phyloP scores from a whole-genome alignment of 2,888 invertebrate species.

The Drosophila emarginata region DNA sequence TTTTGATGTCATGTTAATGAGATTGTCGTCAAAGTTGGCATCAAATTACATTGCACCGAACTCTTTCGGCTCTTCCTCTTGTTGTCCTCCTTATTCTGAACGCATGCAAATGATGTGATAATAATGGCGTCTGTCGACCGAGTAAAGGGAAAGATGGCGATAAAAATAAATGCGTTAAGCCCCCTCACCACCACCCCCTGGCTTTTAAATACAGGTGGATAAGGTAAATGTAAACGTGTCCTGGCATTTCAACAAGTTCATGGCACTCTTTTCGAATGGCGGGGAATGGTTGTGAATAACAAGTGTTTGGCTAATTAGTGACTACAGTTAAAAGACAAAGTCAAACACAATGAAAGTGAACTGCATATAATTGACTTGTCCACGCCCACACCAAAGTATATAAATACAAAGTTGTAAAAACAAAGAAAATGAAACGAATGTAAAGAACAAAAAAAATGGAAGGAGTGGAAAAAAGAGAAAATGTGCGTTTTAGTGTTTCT shows the following conservation, averaged over 20 bases:
- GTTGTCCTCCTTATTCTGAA: slow-evolving; percentile 34
- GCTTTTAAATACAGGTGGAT: slow-evolving; percentile 57
- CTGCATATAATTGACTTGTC: slow-evolving; percentile 65
- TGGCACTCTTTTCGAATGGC: background rate
- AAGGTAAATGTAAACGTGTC: slow-evolving; percentile 48
- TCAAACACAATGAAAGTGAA: slow-evolving; percentile 35
- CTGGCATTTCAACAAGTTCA: slow-evolving; percentile 43
- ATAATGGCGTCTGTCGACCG: slow-evolving; percentile 27
- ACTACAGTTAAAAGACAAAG: slow-evolving; percentile 31
- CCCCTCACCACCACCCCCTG: background rate
- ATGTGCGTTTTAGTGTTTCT: slow-evolving; percentile 39
- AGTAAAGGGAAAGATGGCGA: background rate
- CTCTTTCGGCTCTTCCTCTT: background rate
- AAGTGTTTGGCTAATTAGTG: slow-evolving; percentile 68
- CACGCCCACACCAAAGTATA: slow-evolving; percentile 47
- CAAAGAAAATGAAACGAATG: slow-evolving; percentile 32
- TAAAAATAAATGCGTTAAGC: slow-evolving; percentile 54
- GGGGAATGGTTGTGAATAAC: slow-evolving; percentile 29
- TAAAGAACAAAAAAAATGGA: slow-evolving; percentile 4
- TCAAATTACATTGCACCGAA: slow-evolving; percentile 56
- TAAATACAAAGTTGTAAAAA: slow-evolving; percentile 7
- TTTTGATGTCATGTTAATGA: slow-evolving; percentile 63
- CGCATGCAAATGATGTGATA: slow-evolving; percentile 66
- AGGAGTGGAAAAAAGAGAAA: background rate
- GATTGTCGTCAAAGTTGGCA: slow-evolving; percentile 65